Percentiles rank a stretch among this genome's conserved stretches.
Conservation (phyloP, 2,888 invertebrate genomes). For the Nemotelus pantherinus region DNA sequence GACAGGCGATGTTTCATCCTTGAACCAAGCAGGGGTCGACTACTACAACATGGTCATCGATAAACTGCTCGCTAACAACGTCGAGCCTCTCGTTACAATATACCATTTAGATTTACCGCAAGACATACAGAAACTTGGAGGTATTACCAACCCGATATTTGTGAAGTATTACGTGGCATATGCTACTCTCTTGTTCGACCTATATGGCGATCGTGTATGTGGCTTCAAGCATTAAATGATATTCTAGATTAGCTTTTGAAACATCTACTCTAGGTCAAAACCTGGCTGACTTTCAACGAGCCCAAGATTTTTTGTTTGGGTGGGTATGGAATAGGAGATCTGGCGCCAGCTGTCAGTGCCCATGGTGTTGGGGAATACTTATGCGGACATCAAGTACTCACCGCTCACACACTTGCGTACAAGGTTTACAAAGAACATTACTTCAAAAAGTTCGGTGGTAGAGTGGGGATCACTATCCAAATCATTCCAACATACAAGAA, state of each 20-base stretch:
- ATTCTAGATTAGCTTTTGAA: background rate
- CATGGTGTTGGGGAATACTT: conserved; percentile 66
- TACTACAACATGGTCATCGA: conserved; percentile 75
- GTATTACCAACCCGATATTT: conserved; percentile 65
- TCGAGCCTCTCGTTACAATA: conserved; percentile 70
- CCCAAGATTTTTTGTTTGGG: conserved; percentile 64
- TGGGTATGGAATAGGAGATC: conserved; percentile 65
- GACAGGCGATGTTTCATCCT: conserved; percentile 66
- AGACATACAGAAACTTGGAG: conserved; percentile 67
- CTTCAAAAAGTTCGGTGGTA: conserved; percentile 58
- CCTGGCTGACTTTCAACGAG: conserved; percentile 72
- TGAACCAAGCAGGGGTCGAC: conserved; percentile 70
- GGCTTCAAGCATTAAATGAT: conserved; percentile 56
- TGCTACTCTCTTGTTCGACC: conserved; percentile 64
- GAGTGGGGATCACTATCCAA: conserved; percentile 57
- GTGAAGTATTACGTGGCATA: conserved; percentile 67
- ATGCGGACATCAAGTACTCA: conserved; percentile 66
- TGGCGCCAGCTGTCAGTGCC: conserved; percentile 61
- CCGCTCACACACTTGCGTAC: conserved; percentile 68
- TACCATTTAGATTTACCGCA: conserved; percentile 70
- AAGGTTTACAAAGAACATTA: conserved; percentile 63
- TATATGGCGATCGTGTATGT: conserved; percentile 66
- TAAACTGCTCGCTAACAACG: conserved; percentile 69
- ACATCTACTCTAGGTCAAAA: conserved; percentile 59
- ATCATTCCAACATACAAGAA: conserved; percentile 55